A percentile compares a stretch with the other conserved stretches of the same genome.
Conservation (phyloP, 2,888 invertebrate genomes). For the Meghimatium bilineatum region DNA sequence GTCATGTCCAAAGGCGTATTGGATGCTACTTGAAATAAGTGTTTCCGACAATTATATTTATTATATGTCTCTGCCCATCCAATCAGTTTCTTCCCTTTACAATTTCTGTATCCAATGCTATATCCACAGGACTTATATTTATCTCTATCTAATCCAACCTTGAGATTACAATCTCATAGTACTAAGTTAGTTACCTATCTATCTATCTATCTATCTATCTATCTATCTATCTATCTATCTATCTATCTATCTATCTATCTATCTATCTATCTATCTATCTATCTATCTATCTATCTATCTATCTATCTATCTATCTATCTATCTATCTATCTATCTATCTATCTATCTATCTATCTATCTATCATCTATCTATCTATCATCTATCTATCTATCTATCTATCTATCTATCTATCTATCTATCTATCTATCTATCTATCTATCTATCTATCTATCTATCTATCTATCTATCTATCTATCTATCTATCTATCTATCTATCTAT, state of each 20-base stretch:
- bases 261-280: constrained; percentile 14
- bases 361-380: no score
- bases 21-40: no score
- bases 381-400: neutral
- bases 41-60: no score
- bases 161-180: no score
- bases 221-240: constrained; percentile 7
- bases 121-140: no score
- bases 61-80: no score
- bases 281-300: constrained; percentile 13
- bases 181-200: neutral
- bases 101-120: no score
- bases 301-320: constrained; percentile 14
- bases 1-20: no score
- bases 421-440: neutral
- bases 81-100: no score
- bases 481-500: neutral
- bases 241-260: constrained; percentile 8
- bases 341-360: neutral
- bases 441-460: neutral
- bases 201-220: constrained; percentile 8
- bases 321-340: constrained; percentile 10
- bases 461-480: neutral
- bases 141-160: no score
- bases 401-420: neutral